Base-by-base conservation (phyloP, 2,888 invertebrate genomes). In the Ophioninae sp. region DNA sequence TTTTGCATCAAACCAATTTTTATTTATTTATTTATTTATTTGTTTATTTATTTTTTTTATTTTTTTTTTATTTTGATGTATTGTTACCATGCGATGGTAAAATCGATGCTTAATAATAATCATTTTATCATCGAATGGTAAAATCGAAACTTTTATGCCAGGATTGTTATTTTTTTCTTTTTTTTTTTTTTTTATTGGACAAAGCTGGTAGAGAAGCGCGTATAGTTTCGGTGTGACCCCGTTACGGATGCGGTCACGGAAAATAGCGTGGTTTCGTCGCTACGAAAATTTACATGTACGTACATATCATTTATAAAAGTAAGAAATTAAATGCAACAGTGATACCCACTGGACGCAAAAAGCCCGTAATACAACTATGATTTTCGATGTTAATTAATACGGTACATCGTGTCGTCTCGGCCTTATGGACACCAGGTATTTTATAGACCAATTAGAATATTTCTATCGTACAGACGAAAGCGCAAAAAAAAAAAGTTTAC, bases 331-430 rank as follows among this genome's bases (percentile, higher is more conserved):
- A 63, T 44, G 69, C 69, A 51, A 51, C 78, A 64, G 39, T 74
- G 81, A 72, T 71, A 71, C 59, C 37, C 64, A 71, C 61, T 23
- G 63, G 44, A 67, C 23, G 23, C 56, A n/a, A 59, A 68, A 67
- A 76, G 77, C 79, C 73, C 65, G 61, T 61, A 59, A 37, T 87
- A 85, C 87, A 82, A 80, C 84, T 86, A 85, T 87, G 82, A 89
- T 90, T 90, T 76, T 87, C 88, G 87, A 87, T 87, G 87, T 85
- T 90, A 90, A 90, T 90, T 90, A 90, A 90, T 88, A 86, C 87
- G 72, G 85, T 84, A 83, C 85, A 85, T 86, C 84, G 84, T 79
- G 9, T 44, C 87, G 90, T 90, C 88, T 87, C 90, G 91, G 88
- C 75, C 87, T 86, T 80, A 76, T 90, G 90, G 88, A 86, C 87